Evolutionary conservation across 2,888 invertebrate species (phyloP), one percentile per base, ranked within the genome.

Genomic region (Melanotus villosus): DNA sequence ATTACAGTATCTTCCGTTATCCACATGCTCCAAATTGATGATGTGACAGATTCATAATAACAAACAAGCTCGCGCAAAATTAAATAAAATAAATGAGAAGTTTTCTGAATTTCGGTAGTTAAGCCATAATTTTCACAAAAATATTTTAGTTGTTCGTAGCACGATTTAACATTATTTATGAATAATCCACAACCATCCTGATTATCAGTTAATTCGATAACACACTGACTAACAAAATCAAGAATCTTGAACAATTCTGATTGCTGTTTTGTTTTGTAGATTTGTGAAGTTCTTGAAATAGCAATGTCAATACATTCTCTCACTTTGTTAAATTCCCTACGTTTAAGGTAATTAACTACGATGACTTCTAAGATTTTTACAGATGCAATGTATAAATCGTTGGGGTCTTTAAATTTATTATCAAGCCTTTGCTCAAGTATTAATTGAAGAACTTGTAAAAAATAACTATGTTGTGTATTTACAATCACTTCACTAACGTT

Each of bases 321-420:
- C 5, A 68, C 41, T 47, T 63, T 57, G n/a, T 7, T 10, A 56
- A 64, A 36, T 41, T 68, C 23, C 12, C 32, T 21, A 23, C 38
- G 38, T 23, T 41, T 63, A 21, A 64, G 16, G 2, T 43, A 23
- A 23, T 50, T 58, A 18, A 21, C 18, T 14, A 58, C 57, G 0
- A 23, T 41, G 30, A 64, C 23, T 16, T 58, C 43, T 14, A 50
- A 32, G 12, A 68, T 50, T 41, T 52, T 68, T 12, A 59, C 16
- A 41, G n/a, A n/a, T n/a, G n/a, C n/a, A n/a, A n/a, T n/a, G n/a
- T n/a, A n/a, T n/a, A n/a, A n/a, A n/a, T n/a, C n/a, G n/a, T n/a
- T n/a, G n/a, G n/a, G n/a, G n/a, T n/a, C n/a, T n/a, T n/a, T n/a
- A n/a, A n/a, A n/a, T n/a, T n/a, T n/a, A n/a, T n/a, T n/a, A n/a